Base-by-base conservation (phyloP, 2,888 invertebrate genomes). In the Gari tellinella region DNA sequence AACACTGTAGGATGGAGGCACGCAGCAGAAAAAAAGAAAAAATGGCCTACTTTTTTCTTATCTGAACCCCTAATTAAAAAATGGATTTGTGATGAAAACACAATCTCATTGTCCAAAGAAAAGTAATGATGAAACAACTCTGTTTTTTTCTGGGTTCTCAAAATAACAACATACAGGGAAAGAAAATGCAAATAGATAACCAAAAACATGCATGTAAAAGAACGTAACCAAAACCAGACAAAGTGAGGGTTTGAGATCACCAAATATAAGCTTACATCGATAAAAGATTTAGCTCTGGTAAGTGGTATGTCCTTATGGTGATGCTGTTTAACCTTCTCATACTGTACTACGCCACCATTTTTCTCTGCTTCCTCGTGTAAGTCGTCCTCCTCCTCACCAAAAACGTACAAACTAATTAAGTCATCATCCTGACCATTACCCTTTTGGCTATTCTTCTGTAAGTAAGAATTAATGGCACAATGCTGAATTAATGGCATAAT, bases 321-420 rank as follows among this genome's bases (percentile, higher is more conserved):
- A 56, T 86, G 87, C 15, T 85, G 81, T 58, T 83, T 78, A 25
- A 89, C 86, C 61, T 79, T 84, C 41, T 83, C 78, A 74, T 86
- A 88, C 43, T 80, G 76, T 19, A 89, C 76, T 15, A 89, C 57
- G 5, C 89, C 89, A 52, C 82, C 84, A 70, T 85, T 84, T 65
- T 66, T 61, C 41, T 85, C 83, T n/a, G 88, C 88, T 60, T 88
- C 88, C 4, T 67, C 72, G 7, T 85, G 85, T 25, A 90, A 68
- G 48, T 75, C 75, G 19, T 83, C 75, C 72, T 91, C 90, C 26
- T 90, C 89, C 68, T 90, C 90, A 17, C 90, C 90, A 82, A 91
- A 91, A 43, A 89, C 88, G 83, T 85, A 90, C 64, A 91, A 76
- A 72, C 89, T 89, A 61, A 91, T 84, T 19, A 86, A 84, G 63